phyloP scores from a whole-genome alignment of 92 coral and sea anemone genomes.

The Actinernus sp. region DNA sequence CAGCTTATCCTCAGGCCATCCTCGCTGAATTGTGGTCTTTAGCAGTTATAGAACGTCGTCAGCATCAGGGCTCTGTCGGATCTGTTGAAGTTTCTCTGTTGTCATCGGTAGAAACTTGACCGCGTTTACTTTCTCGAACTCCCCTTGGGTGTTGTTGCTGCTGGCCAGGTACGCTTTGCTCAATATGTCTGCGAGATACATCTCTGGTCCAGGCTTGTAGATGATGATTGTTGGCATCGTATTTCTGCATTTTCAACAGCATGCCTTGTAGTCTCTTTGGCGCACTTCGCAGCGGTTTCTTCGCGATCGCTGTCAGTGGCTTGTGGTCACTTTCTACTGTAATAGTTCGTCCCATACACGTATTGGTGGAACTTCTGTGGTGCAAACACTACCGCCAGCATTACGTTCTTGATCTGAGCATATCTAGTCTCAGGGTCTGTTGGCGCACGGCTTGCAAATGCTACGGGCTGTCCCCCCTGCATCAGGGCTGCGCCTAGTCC shows the following conservation, averaged over 20 bases:
- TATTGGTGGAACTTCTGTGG: slow-evolving; percentile 47
- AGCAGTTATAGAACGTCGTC: slow-evolving; percentile 52
- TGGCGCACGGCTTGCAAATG: slow-evolving; percentile 46
- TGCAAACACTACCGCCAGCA: slow-evolving; percentile 51
- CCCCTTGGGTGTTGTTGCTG: slow-evolving; percentile 37
- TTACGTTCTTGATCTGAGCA: slow-evolving; percentile 49
- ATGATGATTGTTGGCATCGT: no score
- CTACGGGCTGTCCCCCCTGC: slow-evolving; percentile 57
- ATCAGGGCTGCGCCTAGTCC: slow-evolving; percentile 42
- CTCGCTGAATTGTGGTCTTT: slow-evolving; percentile 36
- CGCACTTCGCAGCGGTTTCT: slow-evolving; percentile 60
- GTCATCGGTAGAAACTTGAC: slow-evolving; percentile 36
- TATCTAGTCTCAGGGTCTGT: slow-evolving; percentile 41
- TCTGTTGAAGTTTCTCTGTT: slow-evolving; percentile 35
- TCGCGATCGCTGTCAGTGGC: slow-evolving; percentile 46
- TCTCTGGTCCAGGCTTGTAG: no score
- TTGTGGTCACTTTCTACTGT: slow-evolving; percentile 61
- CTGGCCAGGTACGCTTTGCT: slow-evolving; percentile 33
- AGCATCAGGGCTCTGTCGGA: slow-evolving; percentile 3
- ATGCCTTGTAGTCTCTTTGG: slow-evolving; percentile 68
- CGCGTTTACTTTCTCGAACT: slow-evolving; percentile 46
- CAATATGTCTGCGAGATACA: no score
- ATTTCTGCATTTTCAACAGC: no score
- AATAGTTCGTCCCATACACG: slow-evolving; percentile 33
- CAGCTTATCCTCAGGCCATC: slow-evolving; percentile 59